These are phyloP conservation scores for Pantherophis guttatus DNA, from an alignment of 2,113 vertebrate genomes.

Conservation along the genomic window DNA sequence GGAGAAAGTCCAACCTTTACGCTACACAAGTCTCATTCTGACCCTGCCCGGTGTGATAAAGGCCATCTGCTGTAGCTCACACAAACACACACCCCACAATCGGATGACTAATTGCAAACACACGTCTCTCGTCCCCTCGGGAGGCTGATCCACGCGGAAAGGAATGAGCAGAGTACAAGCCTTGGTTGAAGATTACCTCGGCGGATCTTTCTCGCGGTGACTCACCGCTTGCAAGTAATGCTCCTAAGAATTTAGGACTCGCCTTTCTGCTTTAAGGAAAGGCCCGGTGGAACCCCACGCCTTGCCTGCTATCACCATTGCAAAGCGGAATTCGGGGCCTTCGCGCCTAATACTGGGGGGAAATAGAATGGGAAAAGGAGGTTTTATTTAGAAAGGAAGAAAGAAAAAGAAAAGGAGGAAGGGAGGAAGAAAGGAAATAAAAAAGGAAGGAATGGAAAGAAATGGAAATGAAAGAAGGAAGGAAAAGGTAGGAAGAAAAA, in stretches of 20 bases:
- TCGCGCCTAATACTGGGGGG: neutral
- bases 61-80: neutral
- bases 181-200: neutral
- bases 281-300: neutral
- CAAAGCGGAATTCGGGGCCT: neutral
- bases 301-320: neutral
- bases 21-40: neutral
- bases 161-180: neutral
- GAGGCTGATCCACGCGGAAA: neutral
- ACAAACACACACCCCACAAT: neutral
- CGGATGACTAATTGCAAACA: neutral
- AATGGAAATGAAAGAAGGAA: no score
- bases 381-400: neutral
- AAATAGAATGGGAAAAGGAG: neutral
- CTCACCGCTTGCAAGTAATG: neutral
- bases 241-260: neutral
- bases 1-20: neutral
- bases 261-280: neutral
- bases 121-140: neutral
- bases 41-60: neutral
- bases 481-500: no score
- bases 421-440: no score
- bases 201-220: neutral
- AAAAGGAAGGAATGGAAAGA: no score
- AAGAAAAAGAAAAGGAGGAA: no score